Conservation (phyloP, 92 coral and sea anemone genomes). For the Epizoanthus illoricatus region DNA sequence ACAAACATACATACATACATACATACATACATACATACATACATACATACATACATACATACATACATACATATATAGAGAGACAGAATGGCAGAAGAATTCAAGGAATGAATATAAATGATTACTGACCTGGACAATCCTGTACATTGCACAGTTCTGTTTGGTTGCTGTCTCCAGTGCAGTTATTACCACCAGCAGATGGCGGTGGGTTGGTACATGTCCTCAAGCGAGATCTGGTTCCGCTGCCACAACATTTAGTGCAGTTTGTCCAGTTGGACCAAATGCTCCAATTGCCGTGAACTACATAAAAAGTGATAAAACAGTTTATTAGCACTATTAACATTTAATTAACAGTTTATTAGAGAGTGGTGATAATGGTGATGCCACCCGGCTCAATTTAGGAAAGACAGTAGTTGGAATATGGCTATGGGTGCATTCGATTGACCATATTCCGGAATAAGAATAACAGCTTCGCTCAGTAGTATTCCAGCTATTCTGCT, state of each 20-base stretch:
- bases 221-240: constrained; percentile 5
- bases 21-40: no score
- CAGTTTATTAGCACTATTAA: no score
- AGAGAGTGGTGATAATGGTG: no score
- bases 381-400: no score
- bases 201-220: constrained; percentile 35
- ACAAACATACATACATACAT: no score
- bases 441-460: no score
- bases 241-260: constrained; percentile 8
- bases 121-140: not conserved
- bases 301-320: constrained; percentile 4
- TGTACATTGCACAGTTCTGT: not conserved
- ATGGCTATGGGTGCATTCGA: no score
- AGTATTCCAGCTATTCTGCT: not conserved
- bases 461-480: not conserved
- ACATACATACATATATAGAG: no score
- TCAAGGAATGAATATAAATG: not conserved
- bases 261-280: constrained; percentile 35
- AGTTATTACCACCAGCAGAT: constrained; percentile 18
- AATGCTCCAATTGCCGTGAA: constrained; percentile 36
- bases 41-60: no score
- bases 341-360: no score
- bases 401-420: no score
- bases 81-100: no score
- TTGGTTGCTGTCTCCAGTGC: constrained; percentile 4